These are phyloP conservation scores for Varroa destructor DNA, from an alignment of 1,140 invertebrate genomes.

Conservation along the genomic window DNA sequence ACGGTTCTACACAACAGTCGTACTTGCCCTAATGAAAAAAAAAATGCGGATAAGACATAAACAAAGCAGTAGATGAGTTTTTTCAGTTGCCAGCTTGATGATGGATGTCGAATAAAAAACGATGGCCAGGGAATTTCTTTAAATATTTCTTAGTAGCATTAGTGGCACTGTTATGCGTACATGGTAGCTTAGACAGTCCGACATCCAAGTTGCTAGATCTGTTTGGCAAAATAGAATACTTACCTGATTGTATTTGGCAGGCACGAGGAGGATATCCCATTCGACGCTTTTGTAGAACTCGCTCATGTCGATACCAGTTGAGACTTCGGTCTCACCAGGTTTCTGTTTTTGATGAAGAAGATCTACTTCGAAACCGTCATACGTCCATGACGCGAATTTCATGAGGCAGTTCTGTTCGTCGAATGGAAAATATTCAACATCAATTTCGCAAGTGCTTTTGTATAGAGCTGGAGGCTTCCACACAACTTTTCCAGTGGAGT, in stretches of 20 bases:
- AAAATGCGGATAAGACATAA: conserved; percentile 41
- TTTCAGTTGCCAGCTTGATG: not conserved
- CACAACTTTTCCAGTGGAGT: conserved; percentile 57
- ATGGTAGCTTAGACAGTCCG: too few species aligned
- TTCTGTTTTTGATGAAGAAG: conserved; percentile 38
- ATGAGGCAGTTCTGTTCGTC: conserved; percentile 91
- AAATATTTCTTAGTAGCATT: too few species aligned
- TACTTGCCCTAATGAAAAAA: conserved; percentile 82
- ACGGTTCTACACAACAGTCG: conserved; percentile 78
- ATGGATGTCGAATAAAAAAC: not conserved
- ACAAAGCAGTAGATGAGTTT: not conserved
- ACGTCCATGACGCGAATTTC: conserved; percentile 96
- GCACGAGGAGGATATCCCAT: conserved; percentile 89
- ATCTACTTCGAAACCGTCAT: conserved; percentile 54
- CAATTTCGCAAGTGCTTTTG: conserved; percentile 93
- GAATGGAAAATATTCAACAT: conserved; percentile 87
- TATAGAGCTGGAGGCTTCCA: conserved; percentile 71
- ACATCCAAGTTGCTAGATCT: too few species aligned
- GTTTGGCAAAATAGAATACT: too few species aligned
- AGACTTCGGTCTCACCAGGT: conserved; percentile 59
- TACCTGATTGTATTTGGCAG: conserved; percentile 71
- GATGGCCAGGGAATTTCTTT: not conserved
- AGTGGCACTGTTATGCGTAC: too few species aligned
- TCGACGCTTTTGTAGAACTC: conserved; percentile 92
- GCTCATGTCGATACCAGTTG: conserved; percentile 75